Evolutionary conservation across 2,113 vertebrate species (phyloP).

Genomic region (Campylomormyrus tamandua): DNA sequence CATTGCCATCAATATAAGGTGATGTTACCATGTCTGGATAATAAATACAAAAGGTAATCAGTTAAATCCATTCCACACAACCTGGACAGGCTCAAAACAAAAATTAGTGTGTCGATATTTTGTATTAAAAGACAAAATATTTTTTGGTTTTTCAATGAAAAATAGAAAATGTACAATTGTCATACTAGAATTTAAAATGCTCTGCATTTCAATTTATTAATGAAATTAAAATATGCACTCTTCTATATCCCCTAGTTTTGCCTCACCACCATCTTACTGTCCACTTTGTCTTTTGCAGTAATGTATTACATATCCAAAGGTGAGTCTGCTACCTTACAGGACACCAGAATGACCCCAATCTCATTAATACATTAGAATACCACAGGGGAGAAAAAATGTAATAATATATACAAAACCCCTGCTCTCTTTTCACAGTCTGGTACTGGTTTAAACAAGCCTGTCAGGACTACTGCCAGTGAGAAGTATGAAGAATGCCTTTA

Average conservation of each 20-base stretch:
- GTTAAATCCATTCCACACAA: not conserved
- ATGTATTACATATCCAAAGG: not conserved
- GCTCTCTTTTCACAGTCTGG: not conserved
- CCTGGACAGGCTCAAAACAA: constrained; percentile 1
- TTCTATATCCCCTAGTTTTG: constrained; percentile 39
- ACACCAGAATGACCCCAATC: constrained; percentile 38
- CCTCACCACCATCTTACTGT: not conserved
- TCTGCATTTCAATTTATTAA: constrained; percentile 54
- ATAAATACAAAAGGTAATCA: not conserved
- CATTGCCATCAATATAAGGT: not conserved
- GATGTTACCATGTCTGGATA: not conserved
- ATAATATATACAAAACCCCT: not conserved
- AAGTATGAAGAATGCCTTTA: not conserved
- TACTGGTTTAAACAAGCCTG: not conserved
- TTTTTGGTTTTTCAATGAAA: constrained; percentile 67
- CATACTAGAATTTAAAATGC: constrained; percentile 65
- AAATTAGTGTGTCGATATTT: constrained; percentile 56
- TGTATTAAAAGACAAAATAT: constrained; percentile 62
- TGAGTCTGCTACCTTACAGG: constrained; percentile 42
- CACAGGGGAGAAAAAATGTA: constrained; percentile 33
- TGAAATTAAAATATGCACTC: not conserved
- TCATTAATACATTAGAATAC: constrained; percentile 36
- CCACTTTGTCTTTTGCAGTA: not conserved
- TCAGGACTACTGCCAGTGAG: not conserved
- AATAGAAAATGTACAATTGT: constrained; percentile 67